Base-by-base conservation (phyloP, 1,140 invertebrate genomes). In the Drosophila melanica region DNA sequence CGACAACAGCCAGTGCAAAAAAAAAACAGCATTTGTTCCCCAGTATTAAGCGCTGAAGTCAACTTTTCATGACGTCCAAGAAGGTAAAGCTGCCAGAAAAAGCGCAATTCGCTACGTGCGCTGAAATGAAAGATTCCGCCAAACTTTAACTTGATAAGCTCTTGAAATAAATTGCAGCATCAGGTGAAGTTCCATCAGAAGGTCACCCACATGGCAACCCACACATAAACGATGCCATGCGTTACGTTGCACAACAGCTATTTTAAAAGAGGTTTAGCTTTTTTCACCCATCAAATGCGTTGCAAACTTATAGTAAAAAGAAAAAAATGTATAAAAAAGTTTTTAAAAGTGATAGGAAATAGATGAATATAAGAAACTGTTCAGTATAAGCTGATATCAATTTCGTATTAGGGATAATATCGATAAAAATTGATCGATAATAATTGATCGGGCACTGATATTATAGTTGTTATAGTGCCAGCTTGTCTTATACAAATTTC, bases 101-200 rank as follows among this genome's bases (percentile, higher is more conserved):
- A 73, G 59, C 64, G 55, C 35, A 54, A 30, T 16, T 47, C 51
- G 42, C 67, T 60, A 75, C 75, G 75, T 78, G 75, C 57, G 30
- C 50, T 58, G 75, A 54, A 78, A 76, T 87, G 75, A 73, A 81
- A 87, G 73, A 79, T 79, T 67, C 70, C 75, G 50, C 68, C 60
- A 82, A 87, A 86, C 82, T 86, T 87, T 87, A 86, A 87, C 81
- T 87, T 86, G 75, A 86, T 87, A 86, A 86, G 71, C 82, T 82
- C 63, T 69, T 58, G 55, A 78, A 81, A 81, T 87, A 87, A 79
- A 85, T 81, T 67, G 78, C 69, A 70, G 47, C 27, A 42, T 30
- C 75, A 67, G 77, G 74, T 75, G 53, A 59, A 77, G 48, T 65
- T 63, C 14, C 16, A 7, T 35, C 14, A 45, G 8, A 67, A 51